Percentiles rank a stretch among this genome's conserved stretches.
Conservation (phyloP, 1,140 invertebrate genomes). For the Drosophila oshimai region DNA sequence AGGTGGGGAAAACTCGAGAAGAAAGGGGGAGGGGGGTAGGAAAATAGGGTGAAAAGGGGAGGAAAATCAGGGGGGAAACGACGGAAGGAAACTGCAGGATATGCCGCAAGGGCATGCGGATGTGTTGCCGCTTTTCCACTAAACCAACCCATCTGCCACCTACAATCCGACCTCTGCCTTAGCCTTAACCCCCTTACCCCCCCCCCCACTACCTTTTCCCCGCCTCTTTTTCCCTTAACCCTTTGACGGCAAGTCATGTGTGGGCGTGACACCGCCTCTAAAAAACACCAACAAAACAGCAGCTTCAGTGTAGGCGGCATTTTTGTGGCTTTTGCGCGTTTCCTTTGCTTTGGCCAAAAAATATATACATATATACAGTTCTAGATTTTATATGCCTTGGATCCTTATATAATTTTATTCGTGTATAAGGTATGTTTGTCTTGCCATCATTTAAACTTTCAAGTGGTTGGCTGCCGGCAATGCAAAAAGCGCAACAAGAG, state of each 20-base stretch:
- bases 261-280: conserved; percentile 34
- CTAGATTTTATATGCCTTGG: neutral
- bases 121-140: conserved; percentile 52
- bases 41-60: neutral
- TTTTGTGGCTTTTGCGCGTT: conserved; percentile 65
- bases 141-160: conserved; percentile 31
- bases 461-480: conserved; percentile 29
- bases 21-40: neutral
- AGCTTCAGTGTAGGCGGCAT: conserved; percentile 51
- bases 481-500: conserved; percentile 43
- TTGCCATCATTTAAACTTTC: conserved; percentile 32
- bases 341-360: conserved; percentile 19
- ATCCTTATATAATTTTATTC: conserved; percentile 11
- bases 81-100: conserved; percentile 68
- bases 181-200: neutral
- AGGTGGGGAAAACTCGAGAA: conserved; percentile 21
- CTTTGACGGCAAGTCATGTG: conserved; percentile 58
- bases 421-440: conserved; percentile 1
- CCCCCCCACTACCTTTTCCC: neutral
- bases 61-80: too few relatives aligned
- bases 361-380: neutral
- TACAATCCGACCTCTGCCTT: conserved; percentile 3
- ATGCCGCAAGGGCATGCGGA: conserved; percentile 75
- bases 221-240: conserved; percentile 23
- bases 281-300: conserved; percentile 19